Base-by-base conservation (phyloP, 1,140 invertebrate genomes). In the Zaprionus inermis region DNA sequence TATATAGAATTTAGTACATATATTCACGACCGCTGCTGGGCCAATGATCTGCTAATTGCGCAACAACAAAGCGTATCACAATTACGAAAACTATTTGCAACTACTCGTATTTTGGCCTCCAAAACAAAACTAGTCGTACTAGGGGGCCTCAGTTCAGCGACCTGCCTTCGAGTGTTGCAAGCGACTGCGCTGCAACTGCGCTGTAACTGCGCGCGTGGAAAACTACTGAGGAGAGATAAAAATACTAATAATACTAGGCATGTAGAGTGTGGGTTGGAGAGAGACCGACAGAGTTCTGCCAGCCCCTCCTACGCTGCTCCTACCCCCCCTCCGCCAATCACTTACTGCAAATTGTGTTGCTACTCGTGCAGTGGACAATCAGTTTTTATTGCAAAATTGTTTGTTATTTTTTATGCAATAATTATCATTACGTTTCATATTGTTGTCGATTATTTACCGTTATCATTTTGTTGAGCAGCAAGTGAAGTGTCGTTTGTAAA, bases 1-100 rank as follows among this genome's bases (percentile, higher is more conserved):
- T 64, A 32, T 16, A 55, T 32, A 65, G 24, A 28, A 28, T 28
- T 2, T 28, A 2, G 24, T 28, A 28, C 24, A 28, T 72, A 61
- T 34, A 11, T 67, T 52, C 32, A 44, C 68, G 52, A 69, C 49
- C 54, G 30, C 41, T 67, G 65, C 70, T 73, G 63, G 81, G 82
- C 72, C 82, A 85, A 82, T 71, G 82, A 88, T 88, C 83, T 77
- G 54, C 58, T 59, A 66, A 79, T 86, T 88, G 83, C 83, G 84
- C 84, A 88, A 89, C 69, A 83, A 88, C 65, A 82, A 85, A 66
- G 28, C 49, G 12, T 30, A 32, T 65, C 67, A 64, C 38, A 65
- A 66, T 60, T 61, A 56, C 44, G 64, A 64, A 57, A 41, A 88
- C 82, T 88, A 76, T 82, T 65, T 52, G 20, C 41, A 64, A 20